These are phyloP conservation scores for Montipora efflorescens DNA, from an alignment of 64 coral and sea anemone species.

Conservation along the genomic window DNA sequence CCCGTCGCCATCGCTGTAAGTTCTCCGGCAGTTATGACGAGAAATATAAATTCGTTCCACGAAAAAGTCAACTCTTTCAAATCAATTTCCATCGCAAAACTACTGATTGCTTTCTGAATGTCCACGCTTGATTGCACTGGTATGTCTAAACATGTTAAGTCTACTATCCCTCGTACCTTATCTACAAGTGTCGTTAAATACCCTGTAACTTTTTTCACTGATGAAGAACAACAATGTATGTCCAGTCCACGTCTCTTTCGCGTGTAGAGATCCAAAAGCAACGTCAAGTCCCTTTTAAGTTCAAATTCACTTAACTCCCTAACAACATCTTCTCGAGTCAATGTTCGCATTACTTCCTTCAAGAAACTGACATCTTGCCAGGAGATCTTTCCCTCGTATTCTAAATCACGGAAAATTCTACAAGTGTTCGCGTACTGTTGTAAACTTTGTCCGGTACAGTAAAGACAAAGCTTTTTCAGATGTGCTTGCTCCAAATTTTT, in stretches of 20 bases:
- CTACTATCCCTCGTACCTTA: neutral
- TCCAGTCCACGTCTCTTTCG: neutral
- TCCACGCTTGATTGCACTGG: neutral
- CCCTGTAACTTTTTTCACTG: neutral
- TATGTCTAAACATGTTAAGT: neutral
- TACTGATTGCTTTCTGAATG: neutral
- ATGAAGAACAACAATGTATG: neutral
- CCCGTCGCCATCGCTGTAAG: neutral
- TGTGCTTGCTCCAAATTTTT: neutral
- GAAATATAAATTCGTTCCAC: conserved; percentile 28
- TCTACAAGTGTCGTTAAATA: conserved; percentile 10
- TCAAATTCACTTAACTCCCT: neutral
- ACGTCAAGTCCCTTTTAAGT: neutral
- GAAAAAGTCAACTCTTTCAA: neutral
- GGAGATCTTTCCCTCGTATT: conserved; percentile 8
- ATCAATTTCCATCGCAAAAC: neutral
- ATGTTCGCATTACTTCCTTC: neutral
- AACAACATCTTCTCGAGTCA: neutral
- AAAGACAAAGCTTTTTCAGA: neutral
- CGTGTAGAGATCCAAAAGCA: conserved; percentile 25
- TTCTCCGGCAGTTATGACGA: conserved; percentile 11
- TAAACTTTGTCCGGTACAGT: neutral
- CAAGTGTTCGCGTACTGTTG: neutral
- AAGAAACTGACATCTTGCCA: conserved; percentile 19
- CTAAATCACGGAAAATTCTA: neutral